phyloP scores from a whole-genome alignment of 2,888 invertebrate genomes.

The Cacoxenus indagator region DNA sequence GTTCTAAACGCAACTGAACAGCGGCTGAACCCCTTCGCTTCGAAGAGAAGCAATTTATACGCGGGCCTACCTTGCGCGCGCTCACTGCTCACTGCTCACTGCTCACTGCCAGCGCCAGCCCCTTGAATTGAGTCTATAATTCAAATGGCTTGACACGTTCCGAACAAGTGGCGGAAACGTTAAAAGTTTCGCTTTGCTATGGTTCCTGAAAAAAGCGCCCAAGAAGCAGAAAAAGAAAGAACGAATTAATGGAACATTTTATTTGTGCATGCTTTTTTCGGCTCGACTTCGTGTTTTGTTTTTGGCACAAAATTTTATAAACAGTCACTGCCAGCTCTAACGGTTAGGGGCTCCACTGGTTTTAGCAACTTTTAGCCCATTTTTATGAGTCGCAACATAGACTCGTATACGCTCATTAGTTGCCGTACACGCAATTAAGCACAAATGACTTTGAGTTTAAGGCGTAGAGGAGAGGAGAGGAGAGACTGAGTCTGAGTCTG shows the following conservation, averaged over 20 bases:
- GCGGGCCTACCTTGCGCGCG: not conserved
- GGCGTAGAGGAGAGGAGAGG: too few relatives aligned
- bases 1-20: not conserved
- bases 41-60: not conserved
- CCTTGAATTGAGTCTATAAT: not conserved
- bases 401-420: conserved; percentile 58
- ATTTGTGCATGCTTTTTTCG: conserved; percentile 36
- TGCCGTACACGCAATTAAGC: conserved; percentile 69
- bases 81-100: not conserved
- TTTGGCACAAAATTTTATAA: conserved; percentile 37
- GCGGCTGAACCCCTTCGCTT: not conserved
- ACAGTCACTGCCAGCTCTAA: conserved; percentile 35
- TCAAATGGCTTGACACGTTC: conserved; percentile 12
- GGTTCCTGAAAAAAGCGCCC: not conserved
- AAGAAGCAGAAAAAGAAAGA: not conserved
- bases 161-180: not conserved
- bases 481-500: not conserved
- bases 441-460: conserved; percentile 68
- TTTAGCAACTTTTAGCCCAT: conserved; percentile 23
- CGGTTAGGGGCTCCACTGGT: not conserved
- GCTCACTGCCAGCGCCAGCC: not conserved
- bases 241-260: conserved; percentile 56
- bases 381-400: conserved; percentile 43
- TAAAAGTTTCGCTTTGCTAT: not conserved
- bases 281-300: conserved; percentile 1